Evolutionary conservation across 2,797 vertebrate genomes (phyloP), one percentile per base, ranked within the genome.

Genomic region (Hippopotamyrus pictus): DNA sequence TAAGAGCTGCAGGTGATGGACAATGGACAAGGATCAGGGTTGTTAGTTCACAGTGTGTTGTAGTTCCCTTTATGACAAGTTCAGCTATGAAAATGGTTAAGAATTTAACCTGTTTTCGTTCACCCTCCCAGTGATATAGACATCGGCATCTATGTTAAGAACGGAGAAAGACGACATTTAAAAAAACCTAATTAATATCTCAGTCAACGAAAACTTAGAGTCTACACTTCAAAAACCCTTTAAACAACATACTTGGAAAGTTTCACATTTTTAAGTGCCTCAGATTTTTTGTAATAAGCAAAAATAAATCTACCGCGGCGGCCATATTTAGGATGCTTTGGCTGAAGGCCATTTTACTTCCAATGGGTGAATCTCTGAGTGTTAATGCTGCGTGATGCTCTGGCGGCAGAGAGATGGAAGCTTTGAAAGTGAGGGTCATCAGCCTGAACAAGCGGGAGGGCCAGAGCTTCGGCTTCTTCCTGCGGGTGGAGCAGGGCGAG

Each of bases 381-480:
- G 2, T 83, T 33, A 85, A 22, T 76, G 3, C 88, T 17, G 17
- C 0, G 12, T 82, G 89, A 29, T 69, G 22, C 1, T 25, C 2
- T 46, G 5, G 22, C n/a, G 89, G 44, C 59, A 89, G 83, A 96
- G 96, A 95, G 92, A 99, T 98, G 98, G 93, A 95, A 59, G 93
- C 90, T 3, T 83, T 94, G 92, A 96, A 94, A 89, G 95, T 95
- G 0, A 96, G 95, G 88, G 96, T 98, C 92, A 98, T 98, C 11
- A 93, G 93, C 89, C 92, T 99, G 69, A 96, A 92, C 90, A 99
- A 97, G 94, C 94, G 89, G 41, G 94, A 96, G 0, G 95, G 95
- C 0, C 93, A 97, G 73, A 96, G 88, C 3, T 99, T 96, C 0
- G 99, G 99, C 88, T 99, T 99, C 94, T 98, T 92, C 93, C 92